A percentile compares a stretch with the other conserved stretches of the same genome.
Evolutionary conservation across 2,113 vertebrate species (phyloP).

Genomic region (Ptilorrhoa leucosticta): DNA sequence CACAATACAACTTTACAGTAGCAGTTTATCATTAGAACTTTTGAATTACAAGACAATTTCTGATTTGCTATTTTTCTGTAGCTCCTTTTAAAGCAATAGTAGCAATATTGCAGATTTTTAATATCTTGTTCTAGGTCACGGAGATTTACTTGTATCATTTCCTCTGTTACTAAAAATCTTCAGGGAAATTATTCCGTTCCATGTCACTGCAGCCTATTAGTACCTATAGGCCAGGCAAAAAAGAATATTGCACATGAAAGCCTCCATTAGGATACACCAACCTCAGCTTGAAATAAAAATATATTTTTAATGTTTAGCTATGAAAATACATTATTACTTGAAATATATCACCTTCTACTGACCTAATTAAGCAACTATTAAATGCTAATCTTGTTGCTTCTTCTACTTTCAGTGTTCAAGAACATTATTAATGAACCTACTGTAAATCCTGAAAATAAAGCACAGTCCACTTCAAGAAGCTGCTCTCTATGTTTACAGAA

Average conservation of each 20-base stretch:
- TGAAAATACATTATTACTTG: not conserved
- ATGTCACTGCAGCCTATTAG: not conserved
- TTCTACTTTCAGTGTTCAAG: not conserved
- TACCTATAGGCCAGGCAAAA: not conserved
- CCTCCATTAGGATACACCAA: not conserved
- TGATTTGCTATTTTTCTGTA: not conserved
- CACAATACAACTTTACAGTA: not conserved
- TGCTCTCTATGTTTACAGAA: not conserved
- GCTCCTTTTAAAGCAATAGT: not conserved
- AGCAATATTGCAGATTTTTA: not conserved
- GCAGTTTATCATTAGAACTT: not conserved
- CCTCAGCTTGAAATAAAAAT: not conserved
- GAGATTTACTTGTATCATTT: not conserved
- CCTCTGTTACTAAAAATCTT: not conserved
- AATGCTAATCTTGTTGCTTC: not conserved
- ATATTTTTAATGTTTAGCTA: not conserved
- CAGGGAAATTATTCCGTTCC: not conserved
- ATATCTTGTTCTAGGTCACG: not conserved
- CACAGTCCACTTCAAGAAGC: not conserved
- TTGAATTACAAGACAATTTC: not conserved
- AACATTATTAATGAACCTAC: not conserved
- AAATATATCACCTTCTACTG: not conserved
- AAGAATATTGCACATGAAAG: not conserved
- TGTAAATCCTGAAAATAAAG: not conserved
- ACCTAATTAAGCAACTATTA: not conserved